Evolutionary conservation across 2,113 vertebrate species (phyloP).

Genomic region (Candoia aspera): DNA sequence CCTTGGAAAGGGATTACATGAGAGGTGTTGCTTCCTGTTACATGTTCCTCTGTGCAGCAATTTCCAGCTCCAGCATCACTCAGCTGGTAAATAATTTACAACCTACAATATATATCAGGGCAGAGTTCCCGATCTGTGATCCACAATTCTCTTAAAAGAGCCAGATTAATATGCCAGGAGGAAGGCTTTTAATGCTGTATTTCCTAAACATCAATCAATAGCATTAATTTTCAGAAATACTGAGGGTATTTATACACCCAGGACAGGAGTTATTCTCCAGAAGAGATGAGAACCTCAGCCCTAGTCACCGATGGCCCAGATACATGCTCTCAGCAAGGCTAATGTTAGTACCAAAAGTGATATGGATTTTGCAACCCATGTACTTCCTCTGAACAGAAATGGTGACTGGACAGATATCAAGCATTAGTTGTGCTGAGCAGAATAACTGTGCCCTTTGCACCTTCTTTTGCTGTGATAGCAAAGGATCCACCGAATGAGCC

Average conservation of each 20-base stretch:
- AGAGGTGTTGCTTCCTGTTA: background rate
- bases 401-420: background rate
- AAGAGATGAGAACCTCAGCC: background rate
- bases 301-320: background rate
- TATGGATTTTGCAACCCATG: background rate
- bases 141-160: constrained; percentile 2
- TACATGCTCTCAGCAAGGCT: background rate
- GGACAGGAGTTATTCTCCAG: background rate
- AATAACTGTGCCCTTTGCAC: background rate
- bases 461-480: background rate
- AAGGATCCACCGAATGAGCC: background rate
- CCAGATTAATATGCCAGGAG: background rate
- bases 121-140: background rate
- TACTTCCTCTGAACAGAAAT: background rate
- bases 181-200: background rate
- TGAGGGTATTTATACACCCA: no score
- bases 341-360: background rate
- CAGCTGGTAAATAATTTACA: constrained; percentile 22
- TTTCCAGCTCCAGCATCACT: background rate
- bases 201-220: constrained; percentile 2
- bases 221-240: background rate
- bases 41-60: background rate
- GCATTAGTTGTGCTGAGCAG: background rate
- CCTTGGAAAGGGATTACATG: background rate
- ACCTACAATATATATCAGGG: background rate